Base-by-base conservation (phyloP, 2,888 invertebrate genomes). In the Tenthredo notha region DNA sequence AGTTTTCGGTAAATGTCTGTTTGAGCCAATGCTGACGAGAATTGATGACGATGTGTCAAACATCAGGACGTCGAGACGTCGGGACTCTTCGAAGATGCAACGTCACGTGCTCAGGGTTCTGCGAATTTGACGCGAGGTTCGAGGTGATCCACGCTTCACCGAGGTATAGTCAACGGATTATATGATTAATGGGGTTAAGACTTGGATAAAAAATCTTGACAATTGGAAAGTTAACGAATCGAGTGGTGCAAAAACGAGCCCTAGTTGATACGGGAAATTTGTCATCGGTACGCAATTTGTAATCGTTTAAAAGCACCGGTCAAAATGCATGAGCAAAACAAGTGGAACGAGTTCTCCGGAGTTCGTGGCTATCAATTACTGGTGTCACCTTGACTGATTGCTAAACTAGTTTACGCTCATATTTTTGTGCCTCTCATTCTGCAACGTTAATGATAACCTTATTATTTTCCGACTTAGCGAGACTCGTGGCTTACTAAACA, bases 161-260 rank as follows among this genome's bases (percentile, higher is more conserved):
- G 80, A 80, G 21, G 25, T 54, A 54, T 29, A 61, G 15, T 61
- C 61, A 80, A 61, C 61, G 80, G 80, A 80, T 80, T 61, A 40
- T 61, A 80, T 80, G 80, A 80, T 80, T 80, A 43, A 80, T 80
- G 80, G 61, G 80, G 58, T 80, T 61, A 80, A 61, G 61, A 37
- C 15, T 40, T 12, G 61, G 37, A 58, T 61, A 21, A 80, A 80
- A 80, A 80, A 40, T n/a, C 58, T 77, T 77, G 80, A 80, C 61
- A 61, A 80, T 80, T 61, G 80, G 61, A 80, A 80, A 80, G 80
- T 80, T 80, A 80, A 80, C 80, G 80, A 80, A 80, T 80, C 58
- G 80, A 15, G 58, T 80, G 58, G 58, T 61, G 80, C 80, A 80
- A 80, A 80, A 58, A 61, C 33, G 50, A 15, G 61, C 61, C 40